Base-by-base conservation (phyloP, 2,113 vertebrate genomes). In the Hydrolagus affinis region DNA sequence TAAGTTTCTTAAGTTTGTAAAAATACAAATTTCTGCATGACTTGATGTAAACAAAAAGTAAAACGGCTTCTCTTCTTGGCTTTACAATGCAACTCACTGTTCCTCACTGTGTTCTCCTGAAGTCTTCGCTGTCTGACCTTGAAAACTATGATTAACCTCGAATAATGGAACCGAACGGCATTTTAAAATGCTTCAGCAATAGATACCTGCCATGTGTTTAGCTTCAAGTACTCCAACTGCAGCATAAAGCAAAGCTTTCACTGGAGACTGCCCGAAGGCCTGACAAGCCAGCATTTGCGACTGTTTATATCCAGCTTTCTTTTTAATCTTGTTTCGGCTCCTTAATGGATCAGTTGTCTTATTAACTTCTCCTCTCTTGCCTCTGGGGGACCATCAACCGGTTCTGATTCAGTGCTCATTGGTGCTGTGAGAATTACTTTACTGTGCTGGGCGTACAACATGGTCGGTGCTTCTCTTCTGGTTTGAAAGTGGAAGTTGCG, bases 181-280 rank as follows among this genome's bases (percentile, higher is more conserved):
- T 93, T 91, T 91, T 91, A 90, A 91, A 90, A 88, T 89, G 90
- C 91, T 90, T 90, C 89, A 92, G 87, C 86, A 70, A 91, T 92
- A 90, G 90, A 91, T 91, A 91, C 86, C 25, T 66, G 77, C 87
- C 0, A 74, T 70, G 83, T n/a, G 30, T 75, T 90, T 71, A 64
- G 85, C 28, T 78, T 11, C 12, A 76, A 1, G 44, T 21, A 56
- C 56, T 56, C 17, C 19, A 15, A 32, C 44, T 57, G 44, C 4
- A 89, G 78, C 86, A 62, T 86, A 86, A 89, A 88, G 87, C 44
- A 23, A 87, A 87, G 88, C 87, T 92, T 92, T 90, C 88, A 89
- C 75, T 90, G 86, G 87, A 85, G 85, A 72, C 86, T 91, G 88
- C 88, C 88, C 87, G 87, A 83, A 86, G 89, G 87, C 87, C 86